Conservation (phyloP, 2,888 invertebrate genomes). For the Hydroisotoma schaefferi region DNA sequence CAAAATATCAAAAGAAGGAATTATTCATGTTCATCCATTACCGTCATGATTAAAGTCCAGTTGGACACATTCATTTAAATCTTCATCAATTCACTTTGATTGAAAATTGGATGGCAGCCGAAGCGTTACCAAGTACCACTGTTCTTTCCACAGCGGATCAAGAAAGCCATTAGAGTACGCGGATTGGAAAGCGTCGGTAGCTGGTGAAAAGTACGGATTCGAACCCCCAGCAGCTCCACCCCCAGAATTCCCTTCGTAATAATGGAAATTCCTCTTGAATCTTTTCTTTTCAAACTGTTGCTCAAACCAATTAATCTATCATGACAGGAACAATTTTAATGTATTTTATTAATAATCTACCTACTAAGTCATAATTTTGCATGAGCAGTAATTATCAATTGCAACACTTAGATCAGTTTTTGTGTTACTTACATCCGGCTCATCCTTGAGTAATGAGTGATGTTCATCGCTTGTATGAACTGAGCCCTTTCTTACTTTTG, state of each 20-base stretch:
- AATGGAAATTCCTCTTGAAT: constrained; percentile 77
- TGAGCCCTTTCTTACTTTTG: constrained; percentile 79
- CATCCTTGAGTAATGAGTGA: constrained; percentile 71
- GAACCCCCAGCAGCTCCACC: constrained; percentile 50
- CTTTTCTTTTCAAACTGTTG: constrained; percentile 87
- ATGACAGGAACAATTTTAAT: neutral
- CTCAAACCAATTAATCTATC: constrained; percentile 85
- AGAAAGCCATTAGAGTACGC: constrained; percentile 62
- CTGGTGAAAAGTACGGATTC: constrained; percentile 50
- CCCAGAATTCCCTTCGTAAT: constrained; percentile 54
- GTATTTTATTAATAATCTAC: neutral
- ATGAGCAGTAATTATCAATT: neutral
- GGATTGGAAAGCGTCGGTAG: constrained; percentile 29
- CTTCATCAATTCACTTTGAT: neutral
- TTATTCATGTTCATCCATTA: too few relatives aligned
- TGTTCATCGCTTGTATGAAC: constrained; percentile 71
- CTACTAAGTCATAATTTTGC: neutral
- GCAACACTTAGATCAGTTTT: too few relatives aligned
- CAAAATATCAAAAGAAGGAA: neutral
- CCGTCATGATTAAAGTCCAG: too few relatives aligned
- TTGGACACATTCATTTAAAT: constrained; percentile 43
- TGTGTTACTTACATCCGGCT: constrained; percentile 71
- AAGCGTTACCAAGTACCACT: constrained; percentile 97
- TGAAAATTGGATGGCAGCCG: too few relatives aligned
- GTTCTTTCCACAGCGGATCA: constrained; percentile 88